Conservation (phyloP, 1,140 invertebrate genomes). For the Ridgeia piscesae region DNA sequence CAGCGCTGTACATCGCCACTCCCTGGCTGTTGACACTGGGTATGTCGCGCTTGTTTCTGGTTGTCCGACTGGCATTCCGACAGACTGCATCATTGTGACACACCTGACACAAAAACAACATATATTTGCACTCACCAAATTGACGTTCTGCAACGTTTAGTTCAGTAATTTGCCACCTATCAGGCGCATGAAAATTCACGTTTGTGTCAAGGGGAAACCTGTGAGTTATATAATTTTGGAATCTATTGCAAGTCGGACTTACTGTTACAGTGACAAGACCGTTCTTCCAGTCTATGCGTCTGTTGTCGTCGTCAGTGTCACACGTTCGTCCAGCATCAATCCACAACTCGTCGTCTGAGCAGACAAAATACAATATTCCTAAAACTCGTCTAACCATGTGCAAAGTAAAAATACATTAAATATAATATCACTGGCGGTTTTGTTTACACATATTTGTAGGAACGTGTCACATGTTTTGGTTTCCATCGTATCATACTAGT, state of each 20-base stretch:
- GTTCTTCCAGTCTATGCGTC: background rate
- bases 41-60: background rate
- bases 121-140: background rate
- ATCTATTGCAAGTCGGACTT: background rate
- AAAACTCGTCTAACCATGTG: background rate
- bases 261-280: background rate
- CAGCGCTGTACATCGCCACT: background rate
- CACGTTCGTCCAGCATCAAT: background rate
- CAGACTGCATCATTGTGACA: background rate
- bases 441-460: too few species aligned
- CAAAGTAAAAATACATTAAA: background rate
- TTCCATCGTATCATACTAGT: too few species aligned
- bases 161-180: too few species aligned
- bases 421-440: background rate
- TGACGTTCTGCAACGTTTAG: background rate
- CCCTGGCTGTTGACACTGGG: background rate
- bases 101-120: background rate
- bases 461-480: too few species aligned
- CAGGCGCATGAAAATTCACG: background rate
- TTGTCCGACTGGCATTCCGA: background rate
- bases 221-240: background rate
- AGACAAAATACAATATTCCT: background rate
- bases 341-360: background rate
- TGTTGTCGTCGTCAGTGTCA: background rate
- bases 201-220: background rate